These are phyloP conservation scores for Microchrysa polita DNA, from an alignment of 2,888 invertebrate species.

Conservation along the genomic window DNA sequence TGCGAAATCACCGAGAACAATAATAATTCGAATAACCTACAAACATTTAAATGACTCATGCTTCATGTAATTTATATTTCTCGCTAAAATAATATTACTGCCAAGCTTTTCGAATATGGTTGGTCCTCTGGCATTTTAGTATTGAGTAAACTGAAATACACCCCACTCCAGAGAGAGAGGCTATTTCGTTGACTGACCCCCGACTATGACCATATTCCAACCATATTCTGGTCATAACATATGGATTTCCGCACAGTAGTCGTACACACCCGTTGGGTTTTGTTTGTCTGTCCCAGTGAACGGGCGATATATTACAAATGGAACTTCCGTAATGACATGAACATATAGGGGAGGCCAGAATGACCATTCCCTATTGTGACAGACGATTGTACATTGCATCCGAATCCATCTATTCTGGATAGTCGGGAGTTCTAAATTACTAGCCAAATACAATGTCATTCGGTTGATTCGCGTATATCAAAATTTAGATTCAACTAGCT, in stretches of 20 bases:
- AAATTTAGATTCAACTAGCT: not conserved
- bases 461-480: not conserved
- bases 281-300: not conserved
- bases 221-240: conserved; percentile 17
- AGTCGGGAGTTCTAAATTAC: not conserved
- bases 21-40: too few species aligned
- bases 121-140: too few species aligned
- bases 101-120: too few species aligned
- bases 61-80: too few species aligned
- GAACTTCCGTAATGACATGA: conserved; percentile 24
- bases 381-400: not conserved
- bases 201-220: not conserved
- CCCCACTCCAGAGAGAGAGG: too few species aligned
- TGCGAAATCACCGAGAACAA: too few species aligned
- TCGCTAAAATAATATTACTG: too few species aligned
- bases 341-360: not conserved
- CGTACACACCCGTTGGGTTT: conserved; percentile 11
- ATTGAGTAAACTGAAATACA: too few species aligned
- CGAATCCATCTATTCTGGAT: not conserved
- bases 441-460: not conserved
- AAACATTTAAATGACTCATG: too few species aligned
- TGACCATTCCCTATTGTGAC: not conserved
- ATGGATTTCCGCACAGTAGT: conserved; percentile 27
- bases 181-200: too few species aligned
- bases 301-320: conserved; percentile 38